Conservation (phyloP, 2,888 invertebrate genomes). For the Bembecia ichneumoniformis region DNA sequence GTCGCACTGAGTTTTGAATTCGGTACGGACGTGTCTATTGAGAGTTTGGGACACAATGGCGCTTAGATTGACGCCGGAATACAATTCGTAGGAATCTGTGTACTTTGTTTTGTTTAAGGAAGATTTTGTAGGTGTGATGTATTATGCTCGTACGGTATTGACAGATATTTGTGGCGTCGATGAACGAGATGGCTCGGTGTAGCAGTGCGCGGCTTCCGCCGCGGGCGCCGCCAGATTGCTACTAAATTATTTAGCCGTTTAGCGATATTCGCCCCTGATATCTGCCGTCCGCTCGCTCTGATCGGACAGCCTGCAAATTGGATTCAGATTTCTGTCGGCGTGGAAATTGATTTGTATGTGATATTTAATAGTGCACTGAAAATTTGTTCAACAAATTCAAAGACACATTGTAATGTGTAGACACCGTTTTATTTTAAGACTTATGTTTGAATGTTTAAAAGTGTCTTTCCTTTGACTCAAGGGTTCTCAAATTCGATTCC, state of each 20-base stretch:
- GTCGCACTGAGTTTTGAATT: slow-evolving; percentile 50
- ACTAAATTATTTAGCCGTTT: slow-evolving; percentile 71
- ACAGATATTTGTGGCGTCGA: background rate
- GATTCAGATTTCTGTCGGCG: slow-evolving; percentile 66
- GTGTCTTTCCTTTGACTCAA: too few species aligned
- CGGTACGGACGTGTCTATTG: slow-evolving; percentile 44
- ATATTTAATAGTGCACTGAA: slow-evolving; percentile 52
- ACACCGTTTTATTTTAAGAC: background rate
- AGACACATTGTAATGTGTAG: background rate
- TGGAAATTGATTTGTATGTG: slow-evolving; percentile 67
- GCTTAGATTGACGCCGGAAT: slow-evolving; percentile 14
- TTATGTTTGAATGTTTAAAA: too few species aligned
- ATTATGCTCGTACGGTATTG: background rate
- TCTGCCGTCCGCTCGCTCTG: slow-evolving; percentile 46
- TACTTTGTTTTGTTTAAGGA: background rate
- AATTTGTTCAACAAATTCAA: background rate
- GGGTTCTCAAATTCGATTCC: too few species aligned
- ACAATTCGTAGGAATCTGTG: background rate
- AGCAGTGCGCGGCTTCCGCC: slow-evolving; percentile 23
- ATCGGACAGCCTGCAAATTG: slow-evolving; percentile 70
- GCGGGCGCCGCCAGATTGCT: slow-evolving; percentile 47
- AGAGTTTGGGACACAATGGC: slow-evolving; percentile 38
- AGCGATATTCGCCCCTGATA: slow-evolving; percentile 67
- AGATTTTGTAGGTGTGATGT: background rate
- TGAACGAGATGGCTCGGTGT: slow-evolving; percentile 13